Base-by-base conservation (phyloP, 2,888 invertebrate genomes). In the Tachina fera region DNA sequence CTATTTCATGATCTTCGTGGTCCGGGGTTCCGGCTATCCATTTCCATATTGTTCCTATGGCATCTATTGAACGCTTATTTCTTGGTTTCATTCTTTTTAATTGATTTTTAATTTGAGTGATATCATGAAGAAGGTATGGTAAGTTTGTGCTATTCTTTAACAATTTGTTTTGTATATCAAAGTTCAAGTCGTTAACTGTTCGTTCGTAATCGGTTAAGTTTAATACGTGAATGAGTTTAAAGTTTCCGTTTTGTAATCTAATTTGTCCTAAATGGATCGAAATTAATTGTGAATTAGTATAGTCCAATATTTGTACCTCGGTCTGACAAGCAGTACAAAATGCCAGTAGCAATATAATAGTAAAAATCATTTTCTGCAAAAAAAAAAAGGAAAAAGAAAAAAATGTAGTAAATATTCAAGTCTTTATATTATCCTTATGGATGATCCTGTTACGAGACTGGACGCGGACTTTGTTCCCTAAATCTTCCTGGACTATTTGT, bases 271-370 rank as follows among this genome's bases (percentile, higher is more conserved):
- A n/a, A 31, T 67, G 14, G n/a, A 67, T 31, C 22, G 49, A 14
- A 22, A 67, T 49, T 49, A 67, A 67, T 67, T 67, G 67, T 8
- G 67, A 67, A 11, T 19, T 22, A n/a, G 67, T 49, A 31, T 67
- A 67, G 67, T 49, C 67, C 49, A 67, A 31, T 49, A 67, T 67
- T 67, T 31, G 49, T 9, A 49, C 67, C n/a, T 67, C 67, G 8
- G 49, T 14, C 19, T 31, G 19, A n/a, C 67, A 49, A 31, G n/a
- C n/a, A 39, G 39, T 8, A 14, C 3, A 60, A 9, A 60, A 14
- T 39, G 39, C 6, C 5, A 60, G 31, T n/a, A 53, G 3, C 9
- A 53, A 10, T 1, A 8, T 9, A 53, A 16, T 16, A 19, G 16
- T 16, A 53, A 31, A 53, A 53, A 53, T 19, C 10, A 16, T 19